Percentiles rank a stretch among this genome's conserved stretches.
Conservation (phyloP, 2,888 invertebrate genomes). For the Nebria salina region DNA sequence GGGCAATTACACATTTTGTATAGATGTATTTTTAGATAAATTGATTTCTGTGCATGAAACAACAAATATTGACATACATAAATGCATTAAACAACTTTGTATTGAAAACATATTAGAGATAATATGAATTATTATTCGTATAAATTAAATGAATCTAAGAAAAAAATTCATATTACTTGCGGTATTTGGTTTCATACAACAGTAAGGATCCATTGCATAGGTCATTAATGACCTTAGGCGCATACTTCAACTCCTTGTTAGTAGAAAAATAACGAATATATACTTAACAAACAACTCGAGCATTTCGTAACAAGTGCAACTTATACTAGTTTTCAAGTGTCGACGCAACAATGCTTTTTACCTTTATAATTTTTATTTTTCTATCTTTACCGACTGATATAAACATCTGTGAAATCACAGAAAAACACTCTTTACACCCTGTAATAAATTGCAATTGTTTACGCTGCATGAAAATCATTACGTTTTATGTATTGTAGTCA, state of each 20-base stretch:
- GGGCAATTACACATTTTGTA: too few relatives aligned
- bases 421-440: background rate
- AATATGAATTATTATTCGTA: too few relatives aligned
- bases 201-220: background rate
- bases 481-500: too few relatives aligned
- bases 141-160: too few relatives aligned
- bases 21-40: too few relatives aligned
- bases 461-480: too few relatives aligned
- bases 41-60: too few relatives aligned
- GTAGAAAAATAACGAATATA: slow-evolving; percentile 5
- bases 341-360: background rate
- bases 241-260: slow-evolving; percentile 9
- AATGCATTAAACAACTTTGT: too few relatives aligned
- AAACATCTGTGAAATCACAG: background rate
- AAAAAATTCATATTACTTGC: too few relatives aligned
- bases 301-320: background rate
- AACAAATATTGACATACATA: too few relatives aligned
- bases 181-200: background rate
- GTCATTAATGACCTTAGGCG: background rate
- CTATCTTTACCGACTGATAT: background rate
- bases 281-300: background rate
- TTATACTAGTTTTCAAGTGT: background rate
- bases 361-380: background rate
- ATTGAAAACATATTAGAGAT: too few relatives aligned
- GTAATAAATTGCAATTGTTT: too few relatives aligned